Base-by-base conservation (phyloP, 2,888 invertebrate species). In the Aromia moschata region DNA sequence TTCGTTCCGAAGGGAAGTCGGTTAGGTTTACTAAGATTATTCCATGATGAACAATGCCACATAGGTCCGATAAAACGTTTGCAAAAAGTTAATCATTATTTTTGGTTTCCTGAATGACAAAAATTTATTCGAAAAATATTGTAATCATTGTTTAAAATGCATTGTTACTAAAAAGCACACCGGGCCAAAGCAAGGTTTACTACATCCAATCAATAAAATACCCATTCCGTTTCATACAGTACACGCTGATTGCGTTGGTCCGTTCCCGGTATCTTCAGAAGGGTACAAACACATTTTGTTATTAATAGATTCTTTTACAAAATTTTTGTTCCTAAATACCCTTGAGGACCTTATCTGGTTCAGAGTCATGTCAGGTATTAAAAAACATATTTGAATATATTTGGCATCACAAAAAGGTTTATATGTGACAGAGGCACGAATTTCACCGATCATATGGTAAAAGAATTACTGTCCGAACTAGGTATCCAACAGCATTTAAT, bases 171-270 rank as follows among this genome's bases (percentile, higher is more conserved):
- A 45, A 47, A 33, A 31, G 36, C 7, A 11, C 1, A 15, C 36
- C 7, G 44, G 44, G 3, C 54, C 54, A 5, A 54, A 45, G n/a
- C 41, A 40, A 20, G 54, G 54, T 1, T 33, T 54, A 11, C n/a
- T 54, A 20, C 71, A 78, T 40, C 72, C 77, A 0, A 79, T 80
- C 9, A 70, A 72, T 4, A 79, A 80, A 57, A 65, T 72, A 7
- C 10, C 64, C 1, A 64, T 71, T 2, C 78, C 78, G 0, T 79
- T 81, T 37, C 78, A 79, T 57, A 25, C 25, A 25, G 25, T 25
- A 25, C 7, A 25, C 7, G 44, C 79, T 0, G 79, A 43, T n/a
- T 41, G 41, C 18, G 41, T 41, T 10, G 17, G 41, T 17, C 41
- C 38, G 1, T 38, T 38, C 15, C 38, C 38, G 14, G 38, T 14